Base-by-base conservation (phyloP, 53 echinoderm and acorn worm species). In the Crossaster papposus region DNA sequence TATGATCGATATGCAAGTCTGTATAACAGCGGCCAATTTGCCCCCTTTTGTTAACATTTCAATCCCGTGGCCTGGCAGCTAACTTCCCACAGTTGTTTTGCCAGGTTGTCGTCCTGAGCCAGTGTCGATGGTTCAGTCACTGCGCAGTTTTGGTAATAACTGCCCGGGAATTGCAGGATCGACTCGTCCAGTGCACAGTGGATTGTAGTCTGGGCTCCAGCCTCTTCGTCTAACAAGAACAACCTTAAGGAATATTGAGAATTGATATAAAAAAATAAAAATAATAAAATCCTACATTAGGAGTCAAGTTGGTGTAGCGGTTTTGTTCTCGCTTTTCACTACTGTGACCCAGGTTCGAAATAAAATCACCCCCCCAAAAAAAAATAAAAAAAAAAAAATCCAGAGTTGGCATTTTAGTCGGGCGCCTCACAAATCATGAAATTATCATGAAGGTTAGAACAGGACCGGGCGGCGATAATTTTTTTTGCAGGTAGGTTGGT, bases 141-240 rank as follows among this genome's bases (percentile, higher is more conserved):
- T 9, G 85, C 52, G 79, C 94, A 94, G 85, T 94, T 91, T 22
- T 89, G 74, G 23, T 91, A 94, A 54, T 94, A 94, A 31, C 91
- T 28, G 2, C 94, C 94, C 2, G 91, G 89, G 32, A 74, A 71
- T 10, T 94, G 85, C 18, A 81, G 72, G 36, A 94, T 51, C 0
- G 89, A 89, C 64, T 94, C 89, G 8, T 96, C 96, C 4, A 92
- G 54, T 65, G 97, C 94, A 36, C 95, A 94, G 68, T 95, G 82
- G 75, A 96, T 92, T 26, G 94, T 91, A 0, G 97, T 96, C 88
- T 96, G 96, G 20, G 96, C 93, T 24, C 96, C 96, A 79, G 85
- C 91, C 34, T 87, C 83, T 83, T 94, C 94, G 75, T 82, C 90
- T 22, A 89, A 36, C 80, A 90, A 65, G 62, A 68, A 78, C 18